Conservation (phyloP, 2,888 invertebrate genomes). For the Hanleya hanleyi region DNA sequence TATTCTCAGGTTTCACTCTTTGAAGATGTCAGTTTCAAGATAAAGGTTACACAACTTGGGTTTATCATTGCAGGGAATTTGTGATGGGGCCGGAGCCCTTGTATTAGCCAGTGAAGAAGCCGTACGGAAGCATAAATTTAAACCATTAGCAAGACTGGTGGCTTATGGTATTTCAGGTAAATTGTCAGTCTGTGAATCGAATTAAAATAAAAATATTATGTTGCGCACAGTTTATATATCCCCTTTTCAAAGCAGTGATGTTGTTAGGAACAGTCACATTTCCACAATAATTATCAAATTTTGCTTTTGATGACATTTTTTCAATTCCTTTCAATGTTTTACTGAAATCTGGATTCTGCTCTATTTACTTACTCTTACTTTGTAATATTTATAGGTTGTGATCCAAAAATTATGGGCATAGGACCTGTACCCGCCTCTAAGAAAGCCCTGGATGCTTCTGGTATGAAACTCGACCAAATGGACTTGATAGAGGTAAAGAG, state of each 20-base stretch:
- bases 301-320: too few relatives aligned
- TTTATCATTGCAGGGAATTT: slow-evolving; percentile 85
- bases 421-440: slow-evolving; percentile 96
- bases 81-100: slow-evolving; percentile 97
- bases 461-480: slow-evolving; percentile 87
- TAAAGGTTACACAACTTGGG: too few relatives aligned
- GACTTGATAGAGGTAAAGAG: slow-evolving; percentile 91
- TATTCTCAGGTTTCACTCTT: too few relatives aligned
- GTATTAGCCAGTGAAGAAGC: slow-evolving; percentile 94
- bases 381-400: slow-evolving; percentile 81
- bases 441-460: slow-evolving; percentile 84
- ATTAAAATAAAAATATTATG: not conserved
- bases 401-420: slow-evolving; percentile 98
- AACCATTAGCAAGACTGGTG: slow-evolving; percentile 91
- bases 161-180: slow-evolving; percentile 91
- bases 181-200: not conserved
- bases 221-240: too few relatives aligned
- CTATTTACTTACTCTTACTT: too few relatives aligned
- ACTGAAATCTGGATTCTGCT: too few relatives aligned
- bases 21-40: too few relatives aligned
- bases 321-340: too few relatives aligned
- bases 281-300: too few relatives aligned
- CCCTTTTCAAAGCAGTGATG: too few relatives aligned
- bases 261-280: too few relatives aligned
- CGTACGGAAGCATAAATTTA: slow-evolving; percentile 84